A percentile compares a stretch with the other conserved stretches of the same genome.
These are phyloP conservation scores for Zosterops lateralis DNA, from an alignment of 2,113 vertebrate genomes.

Conservation along the genomic window DNA sequence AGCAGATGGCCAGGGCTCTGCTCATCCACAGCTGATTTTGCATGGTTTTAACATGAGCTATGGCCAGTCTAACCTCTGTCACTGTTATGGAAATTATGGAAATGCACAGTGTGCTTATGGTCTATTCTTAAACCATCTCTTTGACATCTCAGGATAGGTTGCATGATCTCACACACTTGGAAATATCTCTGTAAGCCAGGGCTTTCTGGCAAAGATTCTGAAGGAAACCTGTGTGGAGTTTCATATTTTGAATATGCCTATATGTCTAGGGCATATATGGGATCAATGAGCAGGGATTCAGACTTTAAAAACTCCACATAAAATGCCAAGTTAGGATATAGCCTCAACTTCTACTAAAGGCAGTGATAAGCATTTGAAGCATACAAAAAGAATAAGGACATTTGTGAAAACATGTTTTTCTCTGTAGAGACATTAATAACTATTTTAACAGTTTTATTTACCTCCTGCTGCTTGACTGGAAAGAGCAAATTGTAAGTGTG, in stretches of 20 bases:
- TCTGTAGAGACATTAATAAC: background rate
- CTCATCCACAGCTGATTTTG: background rate
- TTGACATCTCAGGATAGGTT: background rate
- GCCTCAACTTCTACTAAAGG: background rate
- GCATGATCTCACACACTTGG: background rate
- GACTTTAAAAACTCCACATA: background rate
- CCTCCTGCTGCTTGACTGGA: background rate
- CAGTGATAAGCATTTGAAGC: background rate
- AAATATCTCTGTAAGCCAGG: background rate
- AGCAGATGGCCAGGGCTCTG: background rate
- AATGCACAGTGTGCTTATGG: background rate
- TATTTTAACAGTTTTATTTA: background rate
- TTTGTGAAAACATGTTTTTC: background rate
- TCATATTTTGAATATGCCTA: background rate
- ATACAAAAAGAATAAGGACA: background rate
- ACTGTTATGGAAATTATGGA: background rate
- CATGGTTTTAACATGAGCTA: background rate
- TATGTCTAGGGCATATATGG: background rate
- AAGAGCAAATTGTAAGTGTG: background rate
- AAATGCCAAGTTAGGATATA: background rate
- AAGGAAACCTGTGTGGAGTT: background rate
- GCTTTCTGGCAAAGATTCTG: background rate
- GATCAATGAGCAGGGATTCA: background rate
- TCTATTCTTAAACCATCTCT: background rate
- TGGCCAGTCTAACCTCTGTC: background rate